Percentiles rank a stretch among this genome's conserved stretches.
These are phyloP conservation scores for Sciaenops ocellatus DNA, from an alignment of 2,797 vertebrate species.

Conservation along the genomic window DNA sequence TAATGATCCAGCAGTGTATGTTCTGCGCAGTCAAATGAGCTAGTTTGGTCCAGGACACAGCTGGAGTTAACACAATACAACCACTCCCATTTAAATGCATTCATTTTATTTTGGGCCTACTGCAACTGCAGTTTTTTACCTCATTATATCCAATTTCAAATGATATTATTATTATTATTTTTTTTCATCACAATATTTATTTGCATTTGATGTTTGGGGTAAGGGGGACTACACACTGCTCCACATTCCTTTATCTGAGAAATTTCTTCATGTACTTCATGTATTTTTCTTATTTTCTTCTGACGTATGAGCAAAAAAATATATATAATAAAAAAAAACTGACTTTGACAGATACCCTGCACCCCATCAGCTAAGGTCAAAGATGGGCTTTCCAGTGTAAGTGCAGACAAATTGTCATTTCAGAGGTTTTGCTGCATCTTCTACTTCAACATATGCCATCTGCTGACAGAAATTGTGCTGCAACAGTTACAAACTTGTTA, in stretches of 20 bases:
- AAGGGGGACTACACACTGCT: not conserved
- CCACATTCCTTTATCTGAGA: not conserved
- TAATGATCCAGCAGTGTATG: conserved; percentile 11
- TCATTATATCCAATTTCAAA: not conserved
- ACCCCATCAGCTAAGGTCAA: conserved; percentile 35
- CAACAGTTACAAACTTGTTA: conserved; percentile 58
- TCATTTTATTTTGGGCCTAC: not conserved
- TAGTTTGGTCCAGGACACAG: conserved; percentile 11
- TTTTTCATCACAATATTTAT: not conserved
- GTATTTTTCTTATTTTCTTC: not conserved
- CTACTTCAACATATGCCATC: conserved; percentile 22
- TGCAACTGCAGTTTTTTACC: not conserved
- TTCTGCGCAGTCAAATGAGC: conserved; percentile 24
- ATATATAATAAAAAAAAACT: not conserved
- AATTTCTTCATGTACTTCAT: not conserved
- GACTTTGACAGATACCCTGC: conserved; percentile 20
- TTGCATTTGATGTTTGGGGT: not conserved
- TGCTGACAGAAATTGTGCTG: conserved; percentile 48
- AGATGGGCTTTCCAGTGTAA: conserved; percentile 11
- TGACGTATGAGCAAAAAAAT: not conserved
- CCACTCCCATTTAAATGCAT: conserved; percentile 1
- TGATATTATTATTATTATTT: not conserved
- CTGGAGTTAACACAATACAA: conserved; percentile 26
- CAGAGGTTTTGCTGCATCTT: conserved; percentile 37
- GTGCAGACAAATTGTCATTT: conserved; percentile 42